phyloP scores from a whole-genome alignment of 2,113 vertebrate species.

The Eclectus roratus region DNA sequence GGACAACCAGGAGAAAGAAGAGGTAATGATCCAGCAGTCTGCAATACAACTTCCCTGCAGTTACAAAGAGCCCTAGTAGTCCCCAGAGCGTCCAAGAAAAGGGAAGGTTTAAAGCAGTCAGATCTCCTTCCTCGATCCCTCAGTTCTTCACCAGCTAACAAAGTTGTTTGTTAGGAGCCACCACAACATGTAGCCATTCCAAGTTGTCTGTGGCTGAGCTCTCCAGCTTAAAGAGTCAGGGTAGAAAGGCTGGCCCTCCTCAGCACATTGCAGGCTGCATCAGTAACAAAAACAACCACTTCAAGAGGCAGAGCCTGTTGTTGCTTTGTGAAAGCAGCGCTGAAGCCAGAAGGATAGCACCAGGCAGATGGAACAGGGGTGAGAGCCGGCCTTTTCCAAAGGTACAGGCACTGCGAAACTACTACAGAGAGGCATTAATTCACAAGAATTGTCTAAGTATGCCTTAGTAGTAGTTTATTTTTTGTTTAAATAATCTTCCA shows the following conservation, averaged over 20 bases:
- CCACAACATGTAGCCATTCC: accelerated
- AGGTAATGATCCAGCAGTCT: background rate
- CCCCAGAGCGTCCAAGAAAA: background rate
- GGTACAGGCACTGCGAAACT: background rate
- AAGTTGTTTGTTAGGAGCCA: background rate
- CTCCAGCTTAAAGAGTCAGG: too few relatives aligned
- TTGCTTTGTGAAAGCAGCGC: background rate
- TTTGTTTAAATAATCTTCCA: background rate
- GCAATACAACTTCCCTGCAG: background rate
- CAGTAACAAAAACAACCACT: background rate
- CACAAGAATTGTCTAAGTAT: background rate
- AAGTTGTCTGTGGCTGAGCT: background rate
- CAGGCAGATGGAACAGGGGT: background rate
- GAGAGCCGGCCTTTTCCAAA: background rate
- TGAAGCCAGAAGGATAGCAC: background rate
- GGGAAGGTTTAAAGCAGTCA: background rate
- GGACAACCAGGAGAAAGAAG: background rate
- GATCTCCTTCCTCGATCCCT: background rate
- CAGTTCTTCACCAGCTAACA: background rate
- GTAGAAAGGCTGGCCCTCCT: background rate
- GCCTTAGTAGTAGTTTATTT: background rate
- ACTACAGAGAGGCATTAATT: background rate
- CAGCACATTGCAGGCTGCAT: accelerated
- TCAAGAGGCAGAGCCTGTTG: background rate
- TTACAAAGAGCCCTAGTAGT: background rate